Evolutionary conservation across 2,113 vertebrate species (phyloP), one percentile per base, ranked within the genome.

Genomic region (Leptocoma aspasia): DNA sequence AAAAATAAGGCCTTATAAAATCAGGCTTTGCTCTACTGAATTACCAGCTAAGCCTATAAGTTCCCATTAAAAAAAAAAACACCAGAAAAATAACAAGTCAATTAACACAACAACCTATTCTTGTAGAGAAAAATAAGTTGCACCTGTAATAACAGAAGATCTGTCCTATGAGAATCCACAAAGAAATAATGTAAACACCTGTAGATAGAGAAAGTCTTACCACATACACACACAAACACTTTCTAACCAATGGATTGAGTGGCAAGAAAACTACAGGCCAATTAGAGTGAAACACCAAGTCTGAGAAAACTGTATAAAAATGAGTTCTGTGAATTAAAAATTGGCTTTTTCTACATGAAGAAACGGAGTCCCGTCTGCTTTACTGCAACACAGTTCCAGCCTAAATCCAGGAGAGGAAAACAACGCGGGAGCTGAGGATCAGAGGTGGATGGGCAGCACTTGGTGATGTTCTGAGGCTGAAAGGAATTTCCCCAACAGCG

Each of bases 371-470:
- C 57, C 5, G 10, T 24, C n/a, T 60, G 57, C 57, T 60, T 10
- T 8, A 6, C 57, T 37, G 57, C 57, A 26, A 11, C 57, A 18
- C 57, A 60, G 18, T 15, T 14, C 76, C 63, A 30, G 2, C 3
- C 16, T 5, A 16, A 52, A n/a, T 4, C 13, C 42, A 31, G 66
- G 57, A 26, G 35, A 60, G 27, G 13, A 52, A n/a, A 73, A 18
- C 16, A 26, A 3, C 1, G 18, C 63, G 20, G 66, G 30, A 20
- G 50, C 0, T 33, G 16, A 8, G 75, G 30, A 14, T 6, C 5
- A 28, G 15, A 14, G 60, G 13, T 1, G 7, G 3, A 0, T 0
- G 4, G 13, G 5, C 28, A 50, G 20, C 63, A 5, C 63, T 7
- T 5, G 30, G 1, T 10, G 82, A 6, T 1, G 35, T 5, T 4